Base-by-base conservation (phyloP, 2,113 vertebrate genomes). In the Empidonax traillii region DNA sequence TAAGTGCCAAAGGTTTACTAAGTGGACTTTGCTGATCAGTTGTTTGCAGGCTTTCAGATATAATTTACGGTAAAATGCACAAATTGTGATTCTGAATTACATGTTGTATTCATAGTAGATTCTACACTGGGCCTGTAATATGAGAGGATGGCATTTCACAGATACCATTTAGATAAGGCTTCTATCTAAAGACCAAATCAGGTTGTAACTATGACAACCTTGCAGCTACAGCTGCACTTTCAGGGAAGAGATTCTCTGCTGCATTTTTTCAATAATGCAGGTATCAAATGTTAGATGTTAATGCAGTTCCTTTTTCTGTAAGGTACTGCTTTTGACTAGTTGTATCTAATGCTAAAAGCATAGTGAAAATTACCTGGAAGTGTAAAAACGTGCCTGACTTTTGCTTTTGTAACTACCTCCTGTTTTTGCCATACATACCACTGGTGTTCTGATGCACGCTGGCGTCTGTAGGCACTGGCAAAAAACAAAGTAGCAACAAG, bases 191-290 rank as follows among this genome's bases (percentile, higher is more conserved):
- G 63, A 61, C 25, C 80, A 59, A 31, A 74, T 88, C 53, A 22
- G 61, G 61, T 31, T 86, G 91, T 90, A 56, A 93, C 95, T 93
- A 47, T 96, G 93, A 87, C 91, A 89, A 71, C 87, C 44, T 74
- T 6, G 2, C 79, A 63, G 78, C 33, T 76, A 35, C 59, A 90
- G 68, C 90, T 91, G 44, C 43, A 4, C 51, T 79, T 84, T 8
- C n/a, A 75, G 59, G 94, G 78, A 62, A 52, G 47, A 66, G 12
- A 28, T 71, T 13, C 76, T 86, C 17, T 7, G 11, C 84, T 37
- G 23, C 68, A 27, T 41, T 30, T 63, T 39, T 52, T 93, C 56
- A 67, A 11, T 94, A 39, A 37, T 41, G 63, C 52, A 58, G 31
- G 51, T 47, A 53, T 62, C 30, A 33, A 69, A 61, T 59, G 7